Evolutionary conservation across 2,797 vertebrate genomes (phyloP).

Genomic region (Setipinna tenuifilis): DNA sequence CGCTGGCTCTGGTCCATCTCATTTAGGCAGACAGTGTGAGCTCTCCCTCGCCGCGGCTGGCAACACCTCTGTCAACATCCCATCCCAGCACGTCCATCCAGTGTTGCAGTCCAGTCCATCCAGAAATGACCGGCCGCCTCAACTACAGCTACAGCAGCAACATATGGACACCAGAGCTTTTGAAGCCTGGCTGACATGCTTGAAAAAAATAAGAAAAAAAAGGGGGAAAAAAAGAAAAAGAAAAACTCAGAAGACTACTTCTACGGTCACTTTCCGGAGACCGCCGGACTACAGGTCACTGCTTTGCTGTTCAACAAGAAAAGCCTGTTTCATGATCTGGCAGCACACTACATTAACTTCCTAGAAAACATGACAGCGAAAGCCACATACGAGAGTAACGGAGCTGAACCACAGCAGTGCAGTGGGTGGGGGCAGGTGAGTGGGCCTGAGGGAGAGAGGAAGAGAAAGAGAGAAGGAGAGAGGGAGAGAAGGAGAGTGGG

Average conservation of each 20-base stretch:
- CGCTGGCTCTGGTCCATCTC: conserved; percentile 44
- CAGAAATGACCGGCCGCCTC: background rate
- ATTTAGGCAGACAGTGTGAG: conserved; percentile 26
- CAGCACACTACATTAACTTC: conserved; percentile 44
- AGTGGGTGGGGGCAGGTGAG: background rate
- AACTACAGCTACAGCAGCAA: background rate
- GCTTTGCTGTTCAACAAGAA: background rate
- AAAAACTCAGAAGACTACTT: conserved; percentile 46
- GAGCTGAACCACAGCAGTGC: background rate
- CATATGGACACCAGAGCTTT: conserved; percentile 4
- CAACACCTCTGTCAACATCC: conserved; percentile 21
- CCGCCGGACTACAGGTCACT: conserved; percentile 36
- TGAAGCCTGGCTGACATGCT: background rate
- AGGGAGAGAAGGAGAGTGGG: background rate
- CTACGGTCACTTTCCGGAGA: conserved; percentile 46
- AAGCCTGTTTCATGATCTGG: conserved; percentile 38
- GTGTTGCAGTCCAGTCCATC: conserved; percentile 1
- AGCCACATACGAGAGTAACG: background rate
- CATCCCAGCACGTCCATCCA: too few species aligned
- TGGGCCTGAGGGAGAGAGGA: background rate
- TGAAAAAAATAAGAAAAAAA: background rate
- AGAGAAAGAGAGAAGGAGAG: background rate
- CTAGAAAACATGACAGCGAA: conserved; percentile 12
- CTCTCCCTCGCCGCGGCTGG: conserved; percentile 32
- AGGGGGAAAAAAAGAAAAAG: background rate